phyloP scores from a whole-genome alignment of 2,888 invertebrate species.

The Neoascia interrupta region DNA sequence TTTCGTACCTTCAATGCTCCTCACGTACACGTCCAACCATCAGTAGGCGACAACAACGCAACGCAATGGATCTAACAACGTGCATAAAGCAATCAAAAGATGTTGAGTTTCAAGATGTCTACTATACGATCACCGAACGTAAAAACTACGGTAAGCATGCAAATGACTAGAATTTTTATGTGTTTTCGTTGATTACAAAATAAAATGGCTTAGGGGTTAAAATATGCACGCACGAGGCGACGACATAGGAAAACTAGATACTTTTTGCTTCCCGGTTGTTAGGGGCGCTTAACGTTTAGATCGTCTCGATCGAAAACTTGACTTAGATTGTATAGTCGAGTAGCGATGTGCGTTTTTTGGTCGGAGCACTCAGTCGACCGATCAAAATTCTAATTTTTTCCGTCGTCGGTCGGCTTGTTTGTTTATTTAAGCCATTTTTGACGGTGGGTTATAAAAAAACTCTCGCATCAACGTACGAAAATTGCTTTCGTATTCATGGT shows the following conservation, averaged over 20 bases:
- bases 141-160: constrained; percentile 76
- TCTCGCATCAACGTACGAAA: no score
- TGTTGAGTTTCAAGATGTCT: constrained; percentile 79
- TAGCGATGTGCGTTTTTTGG: no score
- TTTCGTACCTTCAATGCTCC: constrained; percentile 48
- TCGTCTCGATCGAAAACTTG: not conserved
- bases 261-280: no score
- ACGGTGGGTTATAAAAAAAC: not conserved
- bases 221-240: constrained; percentile 26
- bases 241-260: no score
- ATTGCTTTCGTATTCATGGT: constrained; percentile 33
- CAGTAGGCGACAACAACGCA: constrained; percentile 50
- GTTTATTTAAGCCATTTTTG: constrained; percentile 26
- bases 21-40: constrained; percentile 47
- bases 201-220: constrained; percentile 14
- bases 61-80: constrained; percentile 69
- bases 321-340: no score
- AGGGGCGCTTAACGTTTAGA: not conserved
- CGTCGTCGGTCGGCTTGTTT: no score
- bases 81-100: constrained; percentile 75
- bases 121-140: constrained; percentile 76
- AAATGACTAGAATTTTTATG: not conserved
- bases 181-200: not conserved
- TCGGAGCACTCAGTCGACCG: not conserved
- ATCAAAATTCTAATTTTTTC: constrained; percentile 43